Evolutionary conservation across 1,140 invertebrate genomes (phyloP), one percentile per base, ranked within the genome.

Genomic region (Bombus consobrinus): DNA sequence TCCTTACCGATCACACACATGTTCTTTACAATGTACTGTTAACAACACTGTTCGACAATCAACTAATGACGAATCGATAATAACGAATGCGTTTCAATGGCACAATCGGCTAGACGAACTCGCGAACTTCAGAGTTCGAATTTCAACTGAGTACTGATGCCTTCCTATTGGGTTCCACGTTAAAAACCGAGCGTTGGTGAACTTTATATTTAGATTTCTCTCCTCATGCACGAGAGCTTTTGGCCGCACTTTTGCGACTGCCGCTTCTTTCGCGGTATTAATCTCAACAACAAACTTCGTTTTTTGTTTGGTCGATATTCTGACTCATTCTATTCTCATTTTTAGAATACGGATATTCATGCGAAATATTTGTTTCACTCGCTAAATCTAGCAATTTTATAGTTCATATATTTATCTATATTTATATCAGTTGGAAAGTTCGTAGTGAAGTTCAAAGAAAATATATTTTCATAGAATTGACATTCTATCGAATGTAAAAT

Each of bases 161-260:
- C 4, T 22, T 72, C 57, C 28, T 59, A 43, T 68, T 69, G 9
- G 34, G 5, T 3, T 25, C 12, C 66, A 62, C 79, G 57, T 57
- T 69, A 34, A 25, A 18, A 71, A 43, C 18, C 5, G 28, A 12
- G 13, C 59, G 37, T 72, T 25, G n/a, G 41, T 41, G 69, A 15
- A 71, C 18, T 83, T 89, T 89, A 89, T 89, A 89, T 89, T 89
- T 89, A 89, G 88, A 89, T 41, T 68, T 72, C 74, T 37, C 62
- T 53, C 3, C 12, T 62, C 41, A 25, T n/a, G 28, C 53, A 57
- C 73, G 34, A 72, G 37, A n/a, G 25, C 74, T 86, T 89, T 77
- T 81, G 81, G 81, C 88, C 74, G 43, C 62, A 47, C 41, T 83
- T 87, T 81, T 32, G 3, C 75, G n/a, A 3, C 41, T 13, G 22